Evolutionary conservation across 2,797 vertebrate genomes (phyloP), one percentile per base, ranked within the genome.

Genomic region (Todus mexicanus): DNA sequence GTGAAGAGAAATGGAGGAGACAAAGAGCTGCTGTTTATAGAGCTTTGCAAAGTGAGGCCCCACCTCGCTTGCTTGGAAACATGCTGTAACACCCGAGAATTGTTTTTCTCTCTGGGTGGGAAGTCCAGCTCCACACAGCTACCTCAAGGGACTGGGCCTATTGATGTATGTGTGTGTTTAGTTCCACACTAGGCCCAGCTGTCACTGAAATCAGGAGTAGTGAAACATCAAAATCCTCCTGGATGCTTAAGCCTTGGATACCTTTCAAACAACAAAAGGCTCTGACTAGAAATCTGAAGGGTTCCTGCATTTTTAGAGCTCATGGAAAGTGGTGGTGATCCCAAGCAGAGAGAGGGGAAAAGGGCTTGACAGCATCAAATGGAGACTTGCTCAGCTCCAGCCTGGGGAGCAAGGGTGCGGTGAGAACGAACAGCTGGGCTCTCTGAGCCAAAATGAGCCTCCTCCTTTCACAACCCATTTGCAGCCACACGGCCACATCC

Each of bases 11-110:
- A 82, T 1, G 4, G 72, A 82, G 61, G 50, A 85, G 83, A 94
- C 84, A 93, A 94, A 92, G 69, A 89, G 80, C 81, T 93, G 80
- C 73, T 95, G 78, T 93, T 92, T 80, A 68, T 25, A 56, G 56
- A 94, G 84, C 69, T 76, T 31, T 87, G 78, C n/a, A 42, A 42
- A 54, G 56, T 0, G 20, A 77, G 38, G 54, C 78, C 60, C 31
- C 83, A 83, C 48, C 25, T 85, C 42, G 38, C 73, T 74, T 51
- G 53, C 60, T 64, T 82, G 63, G 84, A 75, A 84, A 87, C 4
- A 2, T 17, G 51, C 80, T 87, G 12, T 48, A 88, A 80, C 65
- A 77, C 77, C 84, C 1, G 1, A 57, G 65, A 77, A 61, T 33
- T 69, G 72, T 27, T 79, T 74, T 78, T 16, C 72, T 68, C 16